Evolutionary conservation across 2,113 vertebrate species (phyloP).

Genomic region (Boulengeromyrus knoepffleri): DNA sequence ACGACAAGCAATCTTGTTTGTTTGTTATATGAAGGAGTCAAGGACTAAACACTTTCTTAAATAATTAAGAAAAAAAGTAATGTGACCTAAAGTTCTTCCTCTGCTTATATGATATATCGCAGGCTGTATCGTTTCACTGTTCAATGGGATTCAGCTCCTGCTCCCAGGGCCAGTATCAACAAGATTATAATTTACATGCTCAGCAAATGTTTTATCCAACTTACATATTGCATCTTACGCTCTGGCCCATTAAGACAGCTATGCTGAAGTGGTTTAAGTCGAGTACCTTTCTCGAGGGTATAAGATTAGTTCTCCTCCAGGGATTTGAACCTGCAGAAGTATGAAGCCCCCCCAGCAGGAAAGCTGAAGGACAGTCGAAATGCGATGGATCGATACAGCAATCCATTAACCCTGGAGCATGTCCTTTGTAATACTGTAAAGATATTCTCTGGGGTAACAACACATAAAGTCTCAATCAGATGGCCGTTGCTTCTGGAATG

Average conservation of each 20-base stretch:
- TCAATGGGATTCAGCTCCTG: background rate
- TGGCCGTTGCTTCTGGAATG: background rate
- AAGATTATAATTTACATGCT: background rate
- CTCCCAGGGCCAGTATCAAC: background rate
- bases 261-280: background rate
- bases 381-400: conserved; percentile 18
- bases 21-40: background rate
- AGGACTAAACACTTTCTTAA: background rate
- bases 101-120: background rate
- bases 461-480: background rate
- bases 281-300: background rate
- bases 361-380: conserved; percentile 10
- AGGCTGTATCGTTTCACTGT: background rate
- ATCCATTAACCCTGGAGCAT: conserved; percentile 23
- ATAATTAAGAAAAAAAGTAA: background rate
- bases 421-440: background rate
- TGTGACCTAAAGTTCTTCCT: background rate
- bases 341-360: background rate
- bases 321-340: background rate
- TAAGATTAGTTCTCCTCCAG: background rate
- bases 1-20: background rate
- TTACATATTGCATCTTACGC: background rate
- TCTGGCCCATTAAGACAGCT: conserved; percentile 19
- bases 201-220: conserved; percentile 14
- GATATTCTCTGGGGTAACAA: background rate